A percentile compares a stretch with the other conserved stretches of the same genome.
These are phyloP conservation scores for Sander lucioperca DNA, from an alignment of 2,113 vertebrate species.

Conservation along the genomic window DNA sequence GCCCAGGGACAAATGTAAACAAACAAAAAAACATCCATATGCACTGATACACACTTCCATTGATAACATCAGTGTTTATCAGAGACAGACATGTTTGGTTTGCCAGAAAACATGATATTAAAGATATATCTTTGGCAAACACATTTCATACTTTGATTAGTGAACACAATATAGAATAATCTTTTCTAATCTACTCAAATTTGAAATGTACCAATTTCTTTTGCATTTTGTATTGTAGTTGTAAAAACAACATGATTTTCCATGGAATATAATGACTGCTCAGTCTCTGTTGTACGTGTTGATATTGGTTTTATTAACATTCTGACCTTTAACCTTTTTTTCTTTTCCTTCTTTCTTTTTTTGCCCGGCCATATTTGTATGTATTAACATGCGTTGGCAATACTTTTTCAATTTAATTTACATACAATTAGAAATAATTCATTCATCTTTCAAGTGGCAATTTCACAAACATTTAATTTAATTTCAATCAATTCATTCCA, in stretches of 20 bases:
- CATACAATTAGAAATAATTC: no score
- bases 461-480: no score
- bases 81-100: neutral
- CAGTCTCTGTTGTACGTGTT: no score
- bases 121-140: neutral
- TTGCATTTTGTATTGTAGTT: neutral
- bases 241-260: neutral
- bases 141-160: neutral
- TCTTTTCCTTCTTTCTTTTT: no score
- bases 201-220: neutral
- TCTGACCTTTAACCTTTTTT: neutral
- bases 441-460: neutral
- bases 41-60: constrained; percentile 15
- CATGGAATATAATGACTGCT: no score
- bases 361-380: neutral
- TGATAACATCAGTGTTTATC: constrained; percentile 7
- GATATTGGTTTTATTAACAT: no score
- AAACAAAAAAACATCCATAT: constrained; percentile 41
- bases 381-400: neutral
- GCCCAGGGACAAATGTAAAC: constrained; percentile 41
- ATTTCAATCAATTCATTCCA: no score
- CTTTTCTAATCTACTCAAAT: neutral
- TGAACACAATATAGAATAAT: neutral
- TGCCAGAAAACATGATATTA: neutral
- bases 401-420: neutral